Evolutionary conservation across 2,888 invertebrate genomes (phyloP).

Genomic region (Nymphalis c-album): DNA sequence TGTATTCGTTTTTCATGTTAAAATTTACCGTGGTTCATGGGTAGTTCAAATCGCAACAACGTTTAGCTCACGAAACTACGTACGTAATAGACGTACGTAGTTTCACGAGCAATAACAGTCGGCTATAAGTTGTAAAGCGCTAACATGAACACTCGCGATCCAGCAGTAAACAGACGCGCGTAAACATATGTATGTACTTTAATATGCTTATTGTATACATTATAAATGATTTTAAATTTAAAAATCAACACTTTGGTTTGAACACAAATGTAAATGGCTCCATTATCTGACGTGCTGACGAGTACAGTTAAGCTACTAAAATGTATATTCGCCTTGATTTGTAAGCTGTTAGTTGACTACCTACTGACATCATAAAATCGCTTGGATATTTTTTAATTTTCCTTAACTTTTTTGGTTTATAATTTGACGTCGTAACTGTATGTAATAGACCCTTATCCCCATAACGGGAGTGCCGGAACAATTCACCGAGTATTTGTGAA

Average conservation of each 20-base stretch:
- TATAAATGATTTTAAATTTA: background rate
- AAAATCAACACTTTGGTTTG: background rate
- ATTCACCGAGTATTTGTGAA: conserved; percentile 63
- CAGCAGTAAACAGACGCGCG: conserved; percentile 24
- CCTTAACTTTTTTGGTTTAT: background rate
- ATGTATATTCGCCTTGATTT: no score
- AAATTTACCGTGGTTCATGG: background rate
- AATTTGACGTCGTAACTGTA: background rate
- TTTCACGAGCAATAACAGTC: conserved; percentile 27
- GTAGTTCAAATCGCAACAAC: background rate
- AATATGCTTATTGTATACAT: background rate
- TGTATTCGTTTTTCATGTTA: background rate
- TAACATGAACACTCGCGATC: conserved; percentile 30
- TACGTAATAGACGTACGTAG: conserved; percentile 6
- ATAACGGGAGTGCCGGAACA: conserved; percentile 44
- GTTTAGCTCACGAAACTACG: conserved; percentile 10
- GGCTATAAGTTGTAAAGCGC: conserved; percentile 27
- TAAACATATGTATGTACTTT: background rate
- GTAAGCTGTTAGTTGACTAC: no score
- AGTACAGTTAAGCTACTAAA: background rate
- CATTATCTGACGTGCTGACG: background rate
- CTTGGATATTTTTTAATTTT: background rate
- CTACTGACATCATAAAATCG: no score
- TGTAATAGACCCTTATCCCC: conserved; percentile 14
- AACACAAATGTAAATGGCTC: background rate